These are phyloP conservation scores for Epistrophe eligans DNA, from an alignment of 2,888 invertebrate species.

Conservation along the genomic window DNA sequence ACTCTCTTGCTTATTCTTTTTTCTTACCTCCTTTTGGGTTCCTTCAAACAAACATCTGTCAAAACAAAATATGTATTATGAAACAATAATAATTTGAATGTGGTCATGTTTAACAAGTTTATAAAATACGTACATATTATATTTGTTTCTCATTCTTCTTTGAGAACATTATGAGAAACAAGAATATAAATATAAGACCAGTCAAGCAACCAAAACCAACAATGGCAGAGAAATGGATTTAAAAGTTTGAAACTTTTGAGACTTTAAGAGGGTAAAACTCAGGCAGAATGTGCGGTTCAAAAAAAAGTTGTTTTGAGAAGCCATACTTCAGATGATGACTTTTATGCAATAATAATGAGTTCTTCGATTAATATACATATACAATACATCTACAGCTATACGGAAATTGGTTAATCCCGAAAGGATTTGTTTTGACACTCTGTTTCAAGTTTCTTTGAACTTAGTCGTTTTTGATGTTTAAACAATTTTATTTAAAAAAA, in stretches of 20 bases:
- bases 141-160: background rate
- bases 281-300: slow-evolving; percentile 5
- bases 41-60: slow-evolving; percentile 13
- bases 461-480: background rate
- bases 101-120: slow-evolving; percentile 36
- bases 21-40: background rate
- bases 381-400: no score
- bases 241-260: slow-evolving; percentile 24
- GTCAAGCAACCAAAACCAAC: background rate
- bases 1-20: slow-evolving; percentile 1
- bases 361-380: background rate
- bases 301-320: background rate
- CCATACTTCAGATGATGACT: slow-evolving; percentile 14
- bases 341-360: slow-evolving; percentile 23
- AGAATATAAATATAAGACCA: background rate
- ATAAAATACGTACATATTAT: no score
- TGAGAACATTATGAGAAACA: background rate
- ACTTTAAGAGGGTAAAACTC: slow-evolving; percentile 6
- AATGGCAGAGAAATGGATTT: slow-evolving; percentile 11
- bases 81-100: slow-evolving; percentile 40
- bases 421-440: slow-evolving; percentile 13
- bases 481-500: background rate
- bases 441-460: background rate
- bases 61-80: background rate
- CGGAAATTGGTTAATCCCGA: background rate